Evolutionary conservation across 2,797 vertebrate genomes (phyloP), one percentile per base, ranked within the genome.

Genomic region (Anguilla pacifica): DNA sequence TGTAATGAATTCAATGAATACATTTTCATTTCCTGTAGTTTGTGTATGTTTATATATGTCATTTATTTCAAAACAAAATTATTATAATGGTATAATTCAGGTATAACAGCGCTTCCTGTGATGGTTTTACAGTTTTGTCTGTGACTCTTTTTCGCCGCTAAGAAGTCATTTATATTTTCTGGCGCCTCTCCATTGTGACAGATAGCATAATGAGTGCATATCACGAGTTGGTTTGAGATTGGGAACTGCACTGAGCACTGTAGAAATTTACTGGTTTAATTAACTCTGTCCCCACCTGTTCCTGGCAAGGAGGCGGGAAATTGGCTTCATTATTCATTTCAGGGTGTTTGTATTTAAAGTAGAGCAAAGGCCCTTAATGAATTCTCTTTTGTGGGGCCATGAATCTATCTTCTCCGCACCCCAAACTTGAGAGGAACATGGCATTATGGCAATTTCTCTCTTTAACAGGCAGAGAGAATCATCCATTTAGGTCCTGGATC

Each of bases 181-280:
- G 74, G 7, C 11, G 13, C 57, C 79, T 79, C 57, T 46, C 57
- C 86, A 51, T 53, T 51, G 55, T 81, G 39, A 46, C 49, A 82
- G 79, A 64, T 77, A 67, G 61, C 46, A 61, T 64, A 64, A n/a
- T 83, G 46, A 87, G 64, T 25, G 72, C 81, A 85, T 79, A 64
- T 86, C 86, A 90, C 87, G 86, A 85, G 35, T 22, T 0, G 46
- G 31, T 61, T 83, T 17, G 15, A 49, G 77, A 46, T 57, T 83
- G 13, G 86, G 86, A 57, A 13, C n/a, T 31, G 70, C 17, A 86
- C 84, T 88, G 88, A 93, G 55, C 90, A 91, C 90, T 89, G 70
- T n/a, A 93, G 93, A 91, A 94, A 95, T 94, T 93, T 94, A 94
- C 91, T 89, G 91, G 89, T 94, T 94, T 93, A 95, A 95, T 95